phyloP scores from a whole-genome alignment of 1,140 invertebrate species.

The Lepidurus couesii region DNA sequence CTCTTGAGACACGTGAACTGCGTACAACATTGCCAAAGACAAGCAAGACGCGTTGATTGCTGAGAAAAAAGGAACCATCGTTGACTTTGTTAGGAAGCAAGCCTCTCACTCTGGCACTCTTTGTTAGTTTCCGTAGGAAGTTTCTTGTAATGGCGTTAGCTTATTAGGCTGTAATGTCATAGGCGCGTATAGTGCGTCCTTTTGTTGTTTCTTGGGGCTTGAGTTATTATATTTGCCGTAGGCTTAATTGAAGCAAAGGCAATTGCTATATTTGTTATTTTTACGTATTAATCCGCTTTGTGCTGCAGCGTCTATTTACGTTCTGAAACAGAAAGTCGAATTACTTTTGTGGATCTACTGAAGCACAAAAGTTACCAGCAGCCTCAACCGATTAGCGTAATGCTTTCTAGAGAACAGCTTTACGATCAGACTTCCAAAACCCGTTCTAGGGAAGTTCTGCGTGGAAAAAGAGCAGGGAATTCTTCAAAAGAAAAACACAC shows the following conservation, averaged over 20 bases:
- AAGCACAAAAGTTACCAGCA: background rate
- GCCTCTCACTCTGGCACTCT: background rate
- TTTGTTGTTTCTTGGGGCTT: background rate
- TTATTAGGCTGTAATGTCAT: background rate
- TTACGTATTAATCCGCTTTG: too few relatives aligned
- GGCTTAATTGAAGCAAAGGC: too few relatives aligned
- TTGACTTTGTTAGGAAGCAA: constrained; percentile 5
- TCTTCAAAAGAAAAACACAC: too few relatives aligned
- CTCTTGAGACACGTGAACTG: background rate
- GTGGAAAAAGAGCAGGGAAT: too few relatives aligned
- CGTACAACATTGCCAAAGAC: background rate
- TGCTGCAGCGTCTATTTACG: too few relatives aligned
- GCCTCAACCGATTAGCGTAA: background rate
- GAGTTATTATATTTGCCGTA: too few relatives aligned
- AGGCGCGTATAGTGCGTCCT: background rate
- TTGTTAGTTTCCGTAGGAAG: background rate
- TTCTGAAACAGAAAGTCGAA: background rate
- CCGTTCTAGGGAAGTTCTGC: too few relatives aligned
- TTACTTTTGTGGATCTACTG: background rate
- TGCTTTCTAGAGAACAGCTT: background rate
- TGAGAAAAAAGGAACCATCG: background rate
- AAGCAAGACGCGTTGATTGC: background rate
- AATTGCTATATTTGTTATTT: too few relatives aligned
- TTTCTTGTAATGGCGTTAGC: background rate
- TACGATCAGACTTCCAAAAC: background rate